Evolutionary conservation across 2,888 invertebrate species (phyloP).

Genomic region (Microplitis deprimator): DNA sequence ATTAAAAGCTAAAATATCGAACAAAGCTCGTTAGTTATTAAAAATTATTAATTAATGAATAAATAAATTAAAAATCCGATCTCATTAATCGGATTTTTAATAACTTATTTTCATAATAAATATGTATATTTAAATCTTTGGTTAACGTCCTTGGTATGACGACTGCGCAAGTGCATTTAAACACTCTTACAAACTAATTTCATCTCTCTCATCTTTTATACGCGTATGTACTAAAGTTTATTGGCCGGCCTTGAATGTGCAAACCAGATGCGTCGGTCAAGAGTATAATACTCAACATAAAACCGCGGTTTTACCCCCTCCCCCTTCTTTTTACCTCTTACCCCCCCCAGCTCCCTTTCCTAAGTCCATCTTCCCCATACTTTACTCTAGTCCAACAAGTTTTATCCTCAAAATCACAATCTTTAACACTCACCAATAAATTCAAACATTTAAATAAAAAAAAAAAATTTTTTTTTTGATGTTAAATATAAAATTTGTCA

Average conservation of each 20-base stretch:
- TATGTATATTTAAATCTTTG: slow-evolving; percentile 15
- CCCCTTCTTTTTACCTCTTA: neutral
- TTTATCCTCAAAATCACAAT: neutral
- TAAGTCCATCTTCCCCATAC: too few relatives aligned
- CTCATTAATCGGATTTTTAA: too few relatives aligned
- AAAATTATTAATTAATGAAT: too few relatives aligned
- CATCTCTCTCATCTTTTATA: slow-evolving; percentile 1
- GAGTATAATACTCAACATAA: slow-evolving; percentile 34
- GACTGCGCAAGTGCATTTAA: slow-evolving; percentile 44
- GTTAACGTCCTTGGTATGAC: slow-evolving; percentile 53
- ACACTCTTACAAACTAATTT: slow-evolving; percentile 28
- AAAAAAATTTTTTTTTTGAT: neutral
- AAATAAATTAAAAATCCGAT: too few relatives aligned
- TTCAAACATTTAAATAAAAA: slow-evolving; percentile 1
- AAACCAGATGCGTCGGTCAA: slow-evolving; percentile 61
- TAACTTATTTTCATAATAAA: too few relatives aligned
- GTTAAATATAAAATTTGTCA: neutral
- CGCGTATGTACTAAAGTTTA: slow-evolving; percentile 56
- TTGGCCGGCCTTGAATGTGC: slow-evolving; percentile 68
- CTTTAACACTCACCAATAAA: neutral
- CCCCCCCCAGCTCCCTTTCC: neutral
- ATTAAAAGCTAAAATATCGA: too few relatives aligned
- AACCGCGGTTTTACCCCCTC: slow-evolving; percentile 10
- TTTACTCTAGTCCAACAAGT: neutral
- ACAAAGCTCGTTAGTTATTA: too few relatives aligned